Evolutionary conservation across 2,888 invertebrate species (phyloP), one percentile per base, ranked within the genome.

Genomic region (Tiphia femorata): DNA sequence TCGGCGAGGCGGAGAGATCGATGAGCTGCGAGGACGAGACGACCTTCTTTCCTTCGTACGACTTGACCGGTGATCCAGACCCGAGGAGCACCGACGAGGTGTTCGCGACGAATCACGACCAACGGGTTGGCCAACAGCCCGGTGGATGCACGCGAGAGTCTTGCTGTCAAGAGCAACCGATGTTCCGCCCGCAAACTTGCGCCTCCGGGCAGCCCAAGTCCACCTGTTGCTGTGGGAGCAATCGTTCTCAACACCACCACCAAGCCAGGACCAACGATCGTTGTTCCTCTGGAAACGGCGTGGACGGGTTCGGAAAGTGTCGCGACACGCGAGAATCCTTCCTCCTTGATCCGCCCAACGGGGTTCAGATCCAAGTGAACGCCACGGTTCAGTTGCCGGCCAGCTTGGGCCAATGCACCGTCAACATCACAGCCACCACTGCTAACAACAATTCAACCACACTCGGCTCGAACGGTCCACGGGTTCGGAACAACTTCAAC

Each of bases 341-440:
- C 17, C 6, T 64, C 1, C 8, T 54, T 7, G 53, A 61, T 3
- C 46, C 67, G 0, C 48, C 51, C 19, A 42, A 37, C 1, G 68
- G 70, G 6, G 64, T 80, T 23, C 75, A 78, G n/a, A 77, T 83
- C 3, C 75, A 77, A 23, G 73, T 82, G 1, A 81, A 79, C 48
- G 82, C 83, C 0, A 83, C 80, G 1, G 69, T 82, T 0, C 76
- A 79, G 33, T 54, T 83, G 12, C 82, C 83, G 1, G 65, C 77
- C 0, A 75, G 71, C 17, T 51, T 74, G 3, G 75, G 70, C 19
- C 77, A 77, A 5, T 83, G 82, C 30, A 78, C 76, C 2, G 64
- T 82, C 3, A 81, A 80, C 46, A 81, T 82, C 33, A 82, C 81
- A 0, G 81, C 82, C 0, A 77, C 78, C 0, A 70, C 77, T 6